These are phyloP conservation scores for Forbesichthys agassizii DNA, from an alignment of 2,113 vertebrate genomes.

Conservation along the genomic window DNA sequence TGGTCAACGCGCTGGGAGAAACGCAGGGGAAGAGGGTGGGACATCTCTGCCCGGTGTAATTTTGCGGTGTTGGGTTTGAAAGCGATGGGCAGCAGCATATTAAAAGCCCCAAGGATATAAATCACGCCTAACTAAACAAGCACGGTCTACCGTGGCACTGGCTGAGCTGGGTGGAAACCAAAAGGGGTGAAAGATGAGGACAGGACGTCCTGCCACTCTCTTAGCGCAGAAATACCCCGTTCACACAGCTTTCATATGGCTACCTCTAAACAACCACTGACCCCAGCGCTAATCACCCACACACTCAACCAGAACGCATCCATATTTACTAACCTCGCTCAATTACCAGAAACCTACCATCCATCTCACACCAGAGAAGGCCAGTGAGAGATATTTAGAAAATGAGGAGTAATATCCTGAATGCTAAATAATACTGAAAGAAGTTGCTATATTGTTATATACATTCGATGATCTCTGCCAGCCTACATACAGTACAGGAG, in stretches of 20 bases:
- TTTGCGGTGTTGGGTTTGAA: slow-evolving; percentile 62
- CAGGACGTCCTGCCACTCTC: slow-evolving; percentile 55
- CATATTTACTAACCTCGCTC: background rate
- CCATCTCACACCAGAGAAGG: background rate
- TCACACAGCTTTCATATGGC: slow-evolving; percentile 32
- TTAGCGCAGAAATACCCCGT: slow-evolving; percentile 44
- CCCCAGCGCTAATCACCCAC: background rate
- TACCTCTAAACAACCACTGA: slow-evolving; percentile 16
- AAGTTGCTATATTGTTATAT: too few species aligned
- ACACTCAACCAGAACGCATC: slow-evolving; percentile 17
- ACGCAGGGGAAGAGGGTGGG: slow-evolving; percentile 26
- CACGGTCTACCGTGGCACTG: slow-evolving; percentile 40
- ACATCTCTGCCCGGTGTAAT: slow-evolving; percentile 55
- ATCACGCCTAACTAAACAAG: slow-evolving; percentile 70
- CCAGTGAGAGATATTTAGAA: background rate
- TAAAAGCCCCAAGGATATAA: slow-evolving; percentile 70
- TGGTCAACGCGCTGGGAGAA: slow-evolving; percentile 63
- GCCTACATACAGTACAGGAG: too few species aligned
- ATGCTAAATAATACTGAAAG: too few species aligned
- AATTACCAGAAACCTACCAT: background rate
- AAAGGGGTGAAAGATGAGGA: slow-evolving; percentile 49
- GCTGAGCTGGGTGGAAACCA: slow-evolving; percentile 45
- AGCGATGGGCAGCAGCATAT: slow-evolving; percentile 59
- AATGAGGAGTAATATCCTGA: too few species aligned
- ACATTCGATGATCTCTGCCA: too few species aligned